Evolutionary conservation across 2,888 invertebrate genomes (phyloP), one percentile per base, ranked within the genome.

Genomic region (Synergus gifuensis): DNA sequence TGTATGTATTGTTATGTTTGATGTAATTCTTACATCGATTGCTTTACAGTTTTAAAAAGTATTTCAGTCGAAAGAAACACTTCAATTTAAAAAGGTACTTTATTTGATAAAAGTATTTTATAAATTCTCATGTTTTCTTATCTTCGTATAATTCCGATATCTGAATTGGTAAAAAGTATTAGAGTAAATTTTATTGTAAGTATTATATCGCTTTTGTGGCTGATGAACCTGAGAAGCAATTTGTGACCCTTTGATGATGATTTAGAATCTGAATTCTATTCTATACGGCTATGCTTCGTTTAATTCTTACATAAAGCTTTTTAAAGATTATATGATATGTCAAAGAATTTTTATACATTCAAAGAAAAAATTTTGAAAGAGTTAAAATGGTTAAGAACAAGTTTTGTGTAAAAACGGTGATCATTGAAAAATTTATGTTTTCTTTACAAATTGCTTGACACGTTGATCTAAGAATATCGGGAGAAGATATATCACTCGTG

Each of bases 1-100:
- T 63, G 78, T 81, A 78, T 83, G 60, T 36, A 36, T 36, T 36
- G 66, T 82, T 83, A 81, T 82, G 84, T 76, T 81, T 66, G 83
- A 67, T 79, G 81, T 84, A 83, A 82, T 9, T 40, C 11, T 73
- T 73, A 40, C n/a, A 18, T 73, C 54, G 12, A 67, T 5, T 40
- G 11, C 16, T 62, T 64, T 22, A 4, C 22, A 62, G 2, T 62
- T 62, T 4, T 12, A 62, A 28, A 8, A 62, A 62, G 28, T 62
- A 62, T 62, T 62, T 28, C 14, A 0, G 22, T 60, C 11, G 3
- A 5, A 22, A 60, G 60, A 22, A 54, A n/a, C n/a, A 28, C 12
- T 28, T 62, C 28, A 18, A 18, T 28, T 62, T 22, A 28, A 28
- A 12, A 62, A 28, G 18, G 4, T 62, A 28, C 14, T 62, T 62